A percentile compares a stretch with the other conserved stretches of the same genome.
These are phyloP conservation scores for Campopleginae sp. DNA, from an alignment of 2,888 invertebrate genomes.

Conservation along the genomic window DNA sequence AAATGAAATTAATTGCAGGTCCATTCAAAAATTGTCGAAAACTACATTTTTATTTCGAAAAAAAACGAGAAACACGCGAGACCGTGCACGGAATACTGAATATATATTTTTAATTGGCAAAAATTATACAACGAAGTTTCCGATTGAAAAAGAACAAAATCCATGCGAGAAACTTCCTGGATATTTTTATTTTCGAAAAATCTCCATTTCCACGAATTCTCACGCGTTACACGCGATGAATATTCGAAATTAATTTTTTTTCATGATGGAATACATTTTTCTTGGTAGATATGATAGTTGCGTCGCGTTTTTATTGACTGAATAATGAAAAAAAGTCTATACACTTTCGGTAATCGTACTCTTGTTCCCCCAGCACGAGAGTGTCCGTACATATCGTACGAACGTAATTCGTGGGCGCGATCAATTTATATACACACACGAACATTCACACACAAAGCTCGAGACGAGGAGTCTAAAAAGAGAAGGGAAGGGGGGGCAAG, in stretches of 20 bases:
- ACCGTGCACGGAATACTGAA: background rate
- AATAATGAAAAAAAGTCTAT: background rate
- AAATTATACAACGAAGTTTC: background rate
- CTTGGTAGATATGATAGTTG: background rate
- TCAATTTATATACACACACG: conserved; percentile 26
- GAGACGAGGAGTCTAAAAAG: conserved; percentile 12
- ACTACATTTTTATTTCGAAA: background rate
- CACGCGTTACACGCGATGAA: background rate
- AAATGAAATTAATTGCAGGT: no score
- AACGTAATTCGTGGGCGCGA: conserved; percentile 51
- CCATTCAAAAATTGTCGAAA: no score
- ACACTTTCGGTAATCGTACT: background rate
- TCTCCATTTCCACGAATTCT: background rate
- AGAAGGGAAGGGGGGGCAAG: background rate
- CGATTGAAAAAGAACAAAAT: background rate
- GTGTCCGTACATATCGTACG: background rate
- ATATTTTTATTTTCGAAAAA: no score
- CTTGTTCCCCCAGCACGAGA: background rate
- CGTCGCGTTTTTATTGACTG: background rate
- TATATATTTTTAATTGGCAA: background rate
- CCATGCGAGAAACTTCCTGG: background rate
- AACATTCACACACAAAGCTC: conserved; percentile 21
- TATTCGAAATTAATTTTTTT: background rate
- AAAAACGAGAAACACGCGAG: background rate
- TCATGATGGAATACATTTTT: background rate